These are phyloP conservation scores for Hypolimnas misippus DNA, from an alignment of 2,888 invertebrate genomes.

Conservation along the genomic window DNA sequence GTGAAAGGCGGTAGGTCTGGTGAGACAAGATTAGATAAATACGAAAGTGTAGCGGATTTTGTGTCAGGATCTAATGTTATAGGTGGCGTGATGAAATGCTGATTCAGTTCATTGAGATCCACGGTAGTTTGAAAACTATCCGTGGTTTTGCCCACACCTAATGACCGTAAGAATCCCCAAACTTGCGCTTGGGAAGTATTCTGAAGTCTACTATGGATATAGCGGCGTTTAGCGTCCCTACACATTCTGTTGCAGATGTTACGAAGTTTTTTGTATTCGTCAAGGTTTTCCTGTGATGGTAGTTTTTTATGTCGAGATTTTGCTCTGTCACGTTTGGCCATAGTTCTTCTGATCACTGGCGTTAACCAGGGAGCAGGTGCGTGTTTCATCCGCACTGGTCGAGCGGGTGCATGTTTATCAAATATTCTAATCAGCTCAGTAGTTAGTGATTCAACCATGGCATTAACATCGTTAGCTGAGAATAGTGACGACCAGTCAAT, in stretches of 20 bases:
- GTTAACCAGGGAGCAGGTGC: too few relatives aligned
- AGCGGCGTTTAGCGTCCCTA: neutral
- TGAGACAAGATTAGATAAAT: neutral
- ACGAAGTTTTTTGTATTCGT: neutral
- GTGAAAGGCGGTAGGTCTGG: neutral
- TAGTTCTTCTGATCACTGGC: too few relatives aligned
- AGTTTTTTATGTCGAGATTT: neutral
- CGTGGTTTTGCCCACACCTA: constrained; percentile 2
- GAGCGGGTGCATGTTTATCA: constrained; percentile 33
- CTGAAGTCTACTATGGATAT: neutral
- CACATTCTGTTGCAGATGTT: constrained; percentile 1
- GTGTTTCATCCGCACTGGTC: neutral
- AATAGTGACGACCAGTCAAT: constrained; percentile 30
- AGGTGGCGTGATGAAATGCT: neutral
- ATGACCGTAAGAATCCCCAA: constrained; percentile 2
- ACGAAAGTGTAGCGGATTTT: neutral
- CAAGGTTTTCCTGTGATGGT: neutral
- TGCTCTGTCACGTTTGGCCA: constrained; percentile 2
- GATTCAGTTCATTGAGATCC: neutral
- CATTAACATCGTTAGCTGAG: too few relatives aligned
- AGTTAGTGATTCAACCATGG: constrained; percentile 20
- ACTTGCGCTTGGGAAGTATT: constrained; percentile 3
- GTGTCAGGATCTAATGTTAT: neutral
- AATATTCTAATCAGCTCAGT: constrained; percentile 15
- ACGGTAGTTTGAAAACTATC: neutral